Evolutionary conservation across 2,797 vertebrate genomes (phyloP), one percentile per base, ranked within the genome.

Genomic region (Ceryle rudis): DNA sequence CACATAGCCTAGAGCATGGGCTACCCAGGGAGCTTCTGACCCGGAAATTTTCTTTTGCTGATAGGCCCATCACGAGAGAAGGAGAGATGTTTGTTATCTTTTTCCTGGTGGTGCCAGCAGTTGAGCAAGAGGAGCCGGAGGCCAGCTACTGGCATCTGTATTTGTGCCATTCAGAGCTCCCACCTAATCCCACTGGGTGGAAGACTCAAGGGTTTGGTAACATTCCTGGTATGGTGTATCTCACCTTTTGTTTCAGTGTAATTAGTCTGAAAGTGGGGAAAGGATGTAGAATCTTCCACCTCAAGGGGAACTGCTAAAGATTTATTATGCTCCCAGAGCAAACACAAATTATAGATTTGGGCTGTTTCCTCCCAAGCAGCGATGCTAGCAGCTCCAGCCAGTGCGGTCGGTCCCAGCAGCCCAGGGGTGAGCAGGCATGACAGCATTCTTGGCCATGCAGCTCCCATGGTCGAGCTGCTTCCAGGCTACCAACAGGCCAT

Each of bases 121-220:
- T 95, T 95, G 95, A 90, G 90, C 86, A 96, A 96, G 86, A 92
- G 31, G 62, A 86, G 80, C 55, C 4, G 67, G 74, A 74, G 75
- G 67, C 33, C 47, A 2, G 64, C 69, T 82, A 31, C 47, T 3
- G 67, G 71, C 33, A 62, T 51, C 81, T 80, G 29, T 64, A 42
- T 20, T 75, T 0, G 0, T 55, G 86, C 86, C 66, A 79, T 65
- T 65, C 8, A 1, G 65, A 72, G 66, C 66, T 93, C 77, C 82
- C 28, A 75, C 31, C 55, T 91, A 58, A 54, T 23, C 66, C 88
- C 0, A 0, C 77, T 54, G 77, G 58, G 37, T 23, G 66, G 39
- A 81, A 39, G 82, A 86, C 70, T 49, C 26, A 1, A 12, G 31
- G 69, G 28, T 81, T 78, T 29, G 73, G 77, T 78, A 81, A 81